Conservation (phyloP, 2,888 invertebrate genomes). For the Zeuzera pyrina region DNA sequence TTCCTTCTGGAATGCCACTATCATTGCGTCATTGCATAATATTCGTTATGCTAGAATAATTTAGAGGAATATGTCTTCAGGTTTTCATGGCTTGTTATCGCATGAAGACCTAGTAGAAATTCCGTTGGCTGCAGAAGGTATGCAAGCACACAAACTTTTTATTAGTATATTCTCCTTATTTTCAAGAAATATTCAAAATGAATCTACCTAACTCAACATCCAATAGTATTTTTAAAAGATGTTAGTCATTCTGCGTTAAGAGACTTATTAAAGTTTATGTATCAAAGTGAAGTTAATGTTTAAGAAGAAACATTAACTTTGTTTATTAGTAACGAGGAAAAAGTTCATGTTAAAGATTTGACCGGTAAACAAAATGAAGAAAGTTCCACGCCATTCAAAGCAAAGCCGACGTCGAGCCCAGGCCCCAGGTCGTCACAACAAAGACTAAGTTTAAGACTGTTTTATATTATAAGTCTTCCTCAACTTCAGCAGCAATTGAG, state of each 20-base stretch:
- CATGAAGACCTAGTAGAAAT: conserved; percentile 81
- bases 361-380: conserved; percentile 77
- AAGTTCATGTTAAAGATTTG: conserved; percentile 80
- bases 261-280: conserved; percentile 81
- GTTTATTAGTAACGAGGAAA: conserved; percentile 81
- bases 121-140: conserved; percentile 80
- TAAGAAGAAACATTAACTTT: conserved; percentile 81
- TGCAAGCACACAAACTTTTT: conserved; percentile 81
- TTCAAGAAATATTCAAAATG: conserved; percentile 82
- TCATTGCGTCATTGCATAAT: conserved; percentile 82
- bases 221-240: conserved; percentile 80
- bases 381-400: conserved; percentile 72
- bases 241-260: conserved; percentile 79
- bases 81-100: conserved; percentile 80
- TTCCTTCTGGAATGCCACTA: conserved; percentile 66
- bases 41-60: conserved; percentile 84
- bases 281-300: conserved; percentile 81
- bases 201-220: conserved; percentile 79
- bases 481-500: conserved; percentile 75
- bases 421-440: conserved; percentile 78
- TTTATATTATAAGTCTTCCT: conserved; percentile 76
- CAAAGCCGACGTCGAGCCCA: conserved; percentile 72
- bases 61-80: conserved; percentile 81
- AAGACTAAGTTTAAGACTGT: conserved; percentile 76
- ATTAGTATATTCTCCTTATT: conserved; percentile 82